Percentiles rank a stretch among this genome's conserved stretches.
These are phyloP conservation scores for Harpalus rufipes DNA, from an alignment of 2,888 invertebrate species.

Conservation along the genomic window DNA sequence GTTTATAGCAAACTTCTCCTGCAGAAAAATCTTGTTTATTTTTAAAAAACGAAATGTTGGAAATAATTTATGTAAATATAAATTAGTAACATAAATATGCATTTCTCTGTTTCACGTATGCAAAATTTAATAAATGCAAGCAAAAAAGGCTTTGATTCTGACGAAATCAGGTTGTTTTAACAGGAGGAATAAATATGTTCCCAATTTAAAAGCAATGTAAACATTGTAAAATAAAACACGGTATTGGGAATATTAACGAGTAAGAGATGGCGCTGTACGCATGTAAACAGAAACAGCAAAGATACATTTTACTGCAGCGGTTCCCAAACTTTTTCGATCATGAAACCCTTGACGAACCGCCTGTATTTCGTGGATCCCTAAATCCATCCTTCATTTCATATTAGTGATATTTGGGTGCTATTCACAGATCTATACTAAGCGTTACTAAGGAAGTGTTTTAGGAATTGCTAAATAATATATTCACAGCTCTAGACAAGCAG, in stretches of 20 bases:
- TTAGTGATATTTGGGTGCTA: no score
- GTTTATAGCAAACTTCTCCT: not conserved
- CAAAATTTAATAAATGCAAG: not conserved
- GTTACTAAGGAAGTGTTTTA: no score
- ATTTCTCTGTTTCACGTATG: conserved; percentile 5
- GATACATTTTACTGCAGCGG: no score
- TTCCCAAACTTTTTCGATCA: no score
- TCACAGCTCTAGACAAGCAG: no score
- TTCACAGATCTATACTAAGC: no score
- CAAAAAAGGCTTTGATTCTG: not conserved
- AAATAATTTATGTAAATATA: conserved; percentile 1
- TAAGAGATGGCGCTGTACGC: no score
- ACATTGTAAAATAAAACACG: conserved; percentile 17
- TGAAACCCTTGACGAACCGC: no score
- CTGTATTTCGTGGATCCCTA: no score
- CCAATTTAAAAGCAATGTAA: conserved; percentile 5
- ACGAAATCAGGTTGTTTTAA: not conserved
- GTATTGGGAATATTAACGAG: not conserved
- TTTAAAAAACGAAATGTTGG: not conserved
- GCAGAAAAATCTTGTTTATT: not conserved
- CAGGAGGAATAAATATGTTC: conserved; percentile 8
- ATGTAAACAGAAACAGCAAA: no score
- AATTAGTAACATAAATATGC: conserved; percentile 6
- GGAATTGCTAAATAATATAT: no score
- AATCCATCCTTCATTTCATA: no score